Conservation (phyloP, 2,888 invertebrate species). For the Lomographa bimaculata region DNA sequence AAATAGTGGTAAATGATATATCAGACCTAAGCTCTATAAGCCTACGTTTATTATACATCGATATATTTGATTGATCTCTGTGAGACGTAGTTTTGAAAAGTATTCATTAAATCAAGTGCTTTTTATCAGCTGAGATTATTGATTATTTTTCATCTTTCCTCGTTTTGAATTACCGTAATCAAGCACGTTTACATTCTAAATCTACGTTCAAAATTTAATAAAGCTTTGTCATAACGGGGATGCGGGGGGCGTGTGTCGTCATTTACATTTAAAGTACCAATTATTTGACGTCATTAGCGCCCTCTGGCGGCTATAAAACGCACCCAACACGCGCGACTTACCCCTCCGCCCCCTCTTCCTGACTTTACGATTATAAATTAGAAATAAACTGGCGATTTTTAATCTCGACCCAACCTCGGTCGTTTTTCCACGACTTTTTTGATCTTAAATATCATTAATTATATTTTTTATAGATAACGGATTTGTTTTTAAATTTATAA, state of each 20-base stretch:
- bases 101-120: too few species aligned
- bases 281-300: conserved; percentile 83
- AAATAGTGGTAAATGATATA: too few species aligned
- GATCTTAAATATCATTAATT: conserved; percentile 9
- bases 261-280: conserved; percentile 83
- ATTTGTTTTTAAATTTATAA: too few species aligned
- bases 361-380: conserved; percentile 73
- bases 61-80: too few species aligned
- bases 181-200: conserved; percentile 38
- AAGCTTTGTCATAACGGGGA: conserved; percentile 45
- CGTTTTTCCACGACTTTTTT: conserved; percentile 11
- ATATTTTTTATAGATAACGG: too few species aligned
- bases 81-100: too few species aligned
- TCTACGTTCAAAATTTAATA: conserved; percentile 72
- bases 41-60: too few species aligned
- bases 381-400: conserved; percentile 71
- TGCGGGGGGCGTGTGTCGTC: conserved; percentile 68
- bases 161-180: conserved; percentile 17
- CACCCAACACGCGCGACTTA: conserved; percentile 69
- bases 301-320: conserved; percentile 77
- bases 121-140: too few species aligned
- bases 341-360: conserved; percentile 37
- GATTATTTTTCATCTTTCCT: conserved; percentile 1
- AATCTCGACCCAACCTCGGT: conserved; percentile 43
- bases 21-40: too few species aligned